Evolutionary conservation across 2,888 invertebrate species (phyloP).

Genomic region (Folsomia manolachei): DNA sequence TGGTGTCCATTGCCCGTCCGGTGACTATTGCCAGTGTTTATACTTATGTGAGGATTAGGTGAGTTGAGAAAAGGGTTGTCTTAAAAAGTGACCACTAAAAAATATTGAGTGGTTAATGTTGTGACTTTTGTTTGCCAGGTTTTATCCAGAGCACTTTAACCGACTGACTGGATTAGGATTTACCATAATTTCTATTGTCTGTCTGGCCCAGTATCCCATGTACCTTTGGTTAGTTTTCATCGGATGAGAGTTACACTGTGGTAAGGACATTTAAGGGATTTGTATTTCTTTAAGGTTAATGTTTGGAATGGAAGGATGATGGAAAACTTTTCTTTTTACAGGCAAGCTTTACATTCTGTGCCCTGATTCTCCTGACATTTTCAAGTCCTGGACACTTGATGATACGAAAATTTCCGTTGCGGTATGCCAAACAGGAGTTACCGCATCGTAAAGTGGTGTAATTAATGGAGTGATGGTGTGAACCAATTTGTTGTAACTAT

Average conservation of each 20-base stretch:
- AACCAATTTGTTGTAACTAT: too few relatives aligned
- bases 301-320: background rate
- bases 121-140: too few relatives aligned
- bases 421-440: background rate
- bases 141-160: conserved; percentile 3
- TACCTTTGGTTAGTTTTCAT: background rate
- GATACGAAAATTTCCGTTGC: background rate
- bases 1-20: background rate
- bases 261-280: background rate
- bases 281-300: background rate
- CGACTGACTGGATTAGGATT: background rate
- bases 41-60: conserved; percentile 3
- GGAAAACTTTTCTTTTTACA: background rate
- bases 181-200: background rate
- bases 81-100: background rate
- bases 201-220: background rate
- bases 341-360: background rate
- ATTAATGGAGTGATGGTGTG: too few relatives aligned
- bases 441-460: background rate
- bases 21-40: background rate
- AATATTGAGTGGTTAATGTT: background rate
- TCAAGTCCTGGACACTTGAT: background rate
- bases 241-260: background rate
- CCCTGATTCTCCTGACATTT: background rate
- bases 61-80: background rate